A percentile compares a stretch with the other conserved stretches of the same genome.
These are phyloP conservation scores for Orchesella cincta DNA, from an alignment of 1,140 invertebrate species.

Conservation along the genomic window DNA sequence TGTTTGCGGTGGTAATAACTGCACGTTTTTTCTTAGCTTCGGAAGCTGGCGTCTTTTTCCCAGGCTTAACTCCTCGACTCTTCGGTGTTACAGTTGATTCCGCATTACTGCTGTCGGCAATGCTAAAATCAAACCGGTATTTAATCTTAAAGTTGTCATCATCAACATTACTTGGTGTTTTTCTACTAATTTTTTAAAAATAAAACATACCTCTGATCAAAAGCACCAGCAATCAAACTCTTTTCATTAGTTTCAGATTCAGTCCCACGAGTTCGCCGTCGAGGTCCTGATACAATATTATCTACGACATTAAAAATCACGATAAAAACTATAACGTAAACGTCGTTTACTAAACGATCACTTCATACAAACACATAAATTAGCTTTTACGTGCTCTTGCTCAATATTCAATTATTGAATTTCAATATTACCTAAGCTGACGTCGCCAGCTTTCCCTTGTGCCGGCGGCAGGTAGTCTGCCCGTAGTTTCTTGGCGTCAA, in stretches of 20 bases:
- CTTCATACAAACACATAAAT: too few species aligned
- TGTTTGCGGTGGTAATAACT: neutral
- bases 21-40: neutral
- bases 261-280: slow-evolving; percentile 4
- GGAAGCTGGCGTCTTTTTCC: neutral
- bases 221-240: slow-evolving; percentile 40
- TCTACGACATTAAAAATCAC: neutral
- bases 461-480: slow-evolving; percentile 1
- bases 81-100: slow-evolving; percentile 1
- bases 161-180: neutral
- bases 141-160: too few species aligned
- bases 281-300: slow-evolving; percentile 28
- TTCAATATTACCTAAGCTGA: slow-evolving; percentile 40
- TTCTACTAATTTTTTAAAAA: neutral
- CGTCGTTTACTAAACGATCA: too few species aligned
- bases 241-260: neutral
- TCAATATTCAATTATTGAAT: too few species aligned
- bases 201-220: slow-evolving; percentile 34
- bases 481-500: slow-evolving; percentile 42
- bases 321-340: too few species aligned
- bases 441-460: slow-evolving; percentile 35
- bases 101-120: too few species aligned
- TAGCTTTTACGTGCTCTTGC: too few species aligned
- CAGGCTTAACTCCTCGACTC: neutral
- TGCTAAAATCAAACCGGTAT: too few species aligned